Evolutionary conservation across 2,797 vertebrate genomes (phyloP).

Genomic region (Masticophis lateralis): DNA sequence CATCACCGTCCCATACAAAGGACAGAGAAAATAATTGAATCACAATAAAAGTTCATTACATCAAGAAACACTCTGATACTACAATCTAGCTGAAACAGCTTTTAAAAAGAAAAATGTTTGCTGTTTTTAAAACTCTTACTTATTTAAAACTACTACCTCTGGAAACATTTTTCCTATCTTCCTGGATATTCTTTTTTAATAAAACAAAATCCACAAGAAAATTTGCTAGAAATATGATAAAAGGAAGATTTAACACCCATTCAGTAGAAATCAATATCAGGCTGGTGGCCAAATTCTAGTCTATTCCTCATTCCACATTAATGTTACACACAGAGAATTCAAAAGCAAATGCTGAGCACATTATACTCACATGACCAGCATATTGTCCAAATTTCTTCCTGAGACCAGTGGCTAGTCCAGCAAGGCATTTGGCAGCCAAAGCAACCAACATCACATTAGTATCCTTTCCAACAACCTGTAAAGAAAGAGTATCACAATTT

Average conservation of each 20-base stretch:
- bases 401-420: constrained; percentile 87
- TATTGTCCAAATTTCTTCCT: constrained; percentile 98
- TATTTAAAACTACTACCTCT: not conserved
- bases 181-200: not conserved
- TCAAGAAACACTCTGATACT: not conserved
- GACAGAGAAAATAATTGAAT: not conserved
- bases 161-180: not conserved
- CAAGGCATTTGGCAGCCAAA: constrained; percentile 92
- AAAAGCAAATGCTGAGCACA: not conserved
- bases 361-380: constrained; percentile 86
- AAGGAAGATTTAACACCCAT: not conserved
- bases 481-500: constrained; percentile 13
- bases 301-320: not conserved
- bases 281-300: not conserved
- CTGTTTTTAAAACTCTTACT: not conserved
- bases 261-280: not conserved
- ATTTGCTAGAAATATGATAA: not conserved
- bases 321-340: not conserved
- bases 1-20: not conserved
- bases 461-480: constrained; percentile 94
- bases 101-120: not conserved
- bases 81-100: not conserved
- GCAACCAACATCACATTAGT: constrained; percentile 97
- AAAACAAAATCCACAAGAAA: not conserved
- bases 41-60: not conserved